These are phyloP conservation scores for Ammodramus savannarum DNA, from an alignment of 2,113 vertebrate genomes.

Conservation along the genomic window DNA sequence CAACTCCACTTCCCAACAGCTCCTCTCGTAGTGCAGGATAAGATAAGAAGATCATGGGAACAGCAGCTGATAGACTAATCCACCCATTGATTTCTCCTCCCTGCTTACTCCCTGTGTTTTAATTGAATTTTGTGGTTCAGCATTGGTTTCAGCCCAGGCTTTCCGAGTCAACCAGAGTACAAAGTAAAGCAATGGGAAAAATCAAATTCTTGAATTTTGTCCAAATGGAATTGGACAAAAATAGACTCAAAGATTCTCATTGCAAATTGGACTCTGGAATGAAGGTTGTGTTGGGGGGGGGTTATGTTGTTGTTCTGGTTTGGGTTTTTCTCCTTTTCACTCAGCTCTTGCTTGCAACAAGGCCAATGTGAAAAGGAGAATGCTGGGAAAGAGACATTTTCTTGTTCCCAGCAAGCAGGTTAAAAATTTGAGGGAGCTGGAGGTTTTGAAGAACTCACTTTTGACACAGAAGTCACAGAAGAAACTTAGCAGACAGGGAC, in stretches of 20 bases:
- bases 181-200: conserved; percentile 73
- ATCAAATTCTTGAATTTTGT: conserved; percentile 81
- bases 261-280: conserved; percentile 78
- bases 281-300: conserved; percentile 49
- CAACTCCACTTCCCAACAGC: background rate
- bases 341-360: conserved; percentile 62
- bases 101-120: conserved; percentile 62
- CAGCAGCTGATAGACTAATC: conserved; percentile 46
- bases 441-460: conserved; percentile 1
- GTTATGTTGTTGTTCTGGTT: background rate
- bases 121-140: conserved; percentile 71
- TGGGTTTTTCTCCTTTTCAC: conserved; percentile 56
- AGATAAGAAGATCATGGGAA: background rate
- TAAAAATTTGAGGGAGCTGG: conserved; percentile 52
- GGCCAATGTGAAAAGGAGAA: conserved; percentile 61
- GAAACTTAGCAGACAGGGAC: background rate
- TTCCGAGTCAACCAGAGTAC: conserved; percentile 70
- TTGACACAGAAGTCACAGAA: conserved; percentile 45
- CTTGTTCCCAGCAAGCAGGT: conserved; percentile 75
- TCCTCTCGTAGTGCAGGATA: background rate
- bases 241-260: conserved; percentile 79
- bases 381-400: conserved; percentile 71
- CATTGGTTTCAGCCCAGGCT: conserved; percentile 65
- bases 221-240: conserved; percentile 78
- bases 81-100: conserved; percentile 51